phyloP scores from a whole-genome alignment of 2,888 invertebrate genomes.

The Hypercompe scribonia region DNA sequence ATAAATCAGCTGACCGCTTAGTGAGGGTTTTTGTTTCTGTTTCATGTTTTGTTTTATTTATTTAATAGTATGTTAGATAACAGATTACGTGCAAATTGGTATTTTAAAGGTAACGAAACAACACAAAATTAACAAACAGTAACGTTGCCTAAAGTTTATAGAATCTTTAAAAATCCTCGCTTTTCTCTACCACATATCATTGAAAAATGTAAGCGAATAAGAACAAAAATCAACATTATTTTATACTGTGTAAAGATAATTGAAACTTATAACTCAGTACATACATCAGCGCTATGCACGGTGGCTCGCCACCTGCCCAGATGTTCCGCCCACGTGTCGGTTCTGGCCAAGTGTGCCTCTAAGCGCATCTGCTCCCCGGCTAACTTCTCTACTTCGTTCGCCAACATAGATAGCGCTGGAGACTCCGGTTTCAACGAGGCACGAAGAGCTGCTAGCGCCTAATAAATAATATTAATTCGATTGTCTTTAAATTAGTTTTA shows the following conservation, averaged over 20 bases:
- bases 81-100: too few relatives aligned
- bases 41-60: too few relatives aligned
- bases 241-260: background rate
- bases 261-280: background rate
- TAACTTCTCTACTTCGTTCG: slow-evolving; percentile 94
- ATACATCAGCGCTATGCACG: slow-evolving; percentile 93
- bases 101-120: too few relatives aligned
- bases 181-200: too few relatives aligned
- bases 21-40: too few relatives aligned
- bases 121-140: too few relatives aligned
- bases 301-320: slow-evolving; percentile 95
- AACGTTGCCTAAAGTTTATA: too few relatives aligned
- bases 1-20: too few relatives aligned
- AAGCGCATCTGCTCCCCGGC: slow-evolving; percentile 92
- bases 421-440: slow-evolving; percentile 94
- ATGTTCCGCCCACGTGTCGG: slow-evolving; percentile 96
- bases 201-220: too few relatives aligned
- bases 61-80: too few relatives aligned
- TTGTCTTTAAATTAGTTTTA: background rate
- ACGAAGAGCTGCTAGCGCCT: slow-evolving; percentile 93
- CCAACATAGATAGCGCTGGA: slow-evolving; percentile 91
- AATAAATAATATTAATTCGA: background rate
- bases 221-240: background rate
- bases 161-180: too few relatives aligned
- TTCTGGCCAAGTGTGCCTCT: slow-evolving; percentile 94